Percentiles rank a stretch among this genome's conserved stretches.
These are phyloP conservation scores for Drosophila falleni DNA, from an alignment of 2,888 invertebrate species.

Conservation along the genomic window DNA sequence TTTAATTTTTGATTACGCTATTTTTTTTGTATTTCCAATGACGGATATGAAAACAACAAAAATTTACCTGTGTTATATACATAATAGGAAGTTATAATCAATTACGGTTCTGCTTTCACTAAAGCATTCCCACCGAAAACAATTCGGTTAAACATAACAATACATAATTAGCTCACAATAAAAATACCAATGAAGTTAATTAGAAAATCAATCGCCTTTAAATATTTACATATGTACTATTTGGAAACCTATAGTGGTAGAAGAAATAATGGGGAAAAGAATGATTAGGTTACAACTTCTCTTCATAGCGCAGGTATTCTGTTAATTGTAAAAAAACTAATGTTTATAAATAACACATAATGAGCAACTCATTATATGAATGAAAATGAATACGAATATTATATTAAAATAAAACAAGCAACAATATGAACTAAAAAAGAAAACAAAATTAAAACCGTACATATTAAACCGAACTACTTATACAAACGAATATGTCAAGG, in stretches of 20 bases:
- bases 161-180: constrained; percentile 68
- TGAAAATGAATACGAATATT: neutral
- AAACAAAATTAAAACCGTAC: neutral
- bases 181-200: constrained; percentile 71
- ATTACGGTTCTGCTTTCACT: constrained; percentile 76
- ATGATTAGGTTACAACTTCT: constrained; percentile 6
- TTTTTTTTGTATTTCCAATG: constrained; percentile 56
- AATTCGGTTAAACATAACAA: constrained; percentile 63
- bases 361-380: constrained; percentile 1
- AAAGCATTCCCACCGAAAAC: constrained; percentile 76
- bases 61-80: constrained; percentile 77
- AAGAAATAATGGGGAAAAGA: constrained; percentile 4
- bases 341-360: neutral
- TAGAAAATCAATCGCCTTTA: constrained; percentile 56
- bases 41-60: constrained; percentile 37
- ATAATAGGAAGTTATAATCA: constrained; percentile 79
- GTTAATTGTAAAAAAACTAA: neutral
- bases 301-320: constrained; percentile 8
- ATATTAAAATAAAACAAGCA: neutral
- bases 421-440: neutral
- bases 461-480: neutral
- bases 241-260: constrained; percentile 7
- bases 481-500: neutral
- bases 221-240: constrained; percentile 17
- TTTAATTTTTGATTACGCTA: constrained; percentile 31